These are phyloP conservation scores for Lamproptera curius DNA, from an alignment of 2,888 invertebrate genomes.

Conservation along the genomic window DNA sequence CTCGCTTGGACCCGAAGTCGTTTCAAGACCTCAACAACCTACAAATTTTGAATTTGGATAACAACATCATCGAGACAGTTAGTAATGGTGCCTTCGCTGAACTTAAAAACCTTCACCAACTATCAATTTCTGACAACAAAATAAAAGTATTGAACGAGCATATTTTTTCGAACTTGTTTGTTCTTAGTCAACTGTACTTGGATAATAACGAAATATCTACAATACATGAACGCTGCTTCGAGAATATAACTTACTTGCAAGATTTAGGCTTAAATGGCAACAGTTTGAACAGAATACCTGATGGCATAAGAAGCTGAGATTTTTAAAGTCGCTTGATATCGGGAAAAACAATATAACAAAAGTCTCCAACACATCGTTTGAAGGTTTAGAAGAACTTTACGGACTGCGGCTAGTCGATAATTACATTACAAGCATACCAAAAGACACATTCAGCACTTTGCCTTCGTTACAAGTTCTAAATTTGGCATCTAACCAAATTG, in stretches of 20 bases:
- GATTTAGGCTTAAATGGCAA: constrained; percentile 88
- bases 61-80: constrained; percentile 84
- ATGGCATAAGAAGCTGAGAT: constrained; percentile 82
- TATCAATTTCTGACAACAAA: constrained; percentile 85
- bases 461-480: constrained; percentile 87
- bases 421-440: constrained; percentile 84
- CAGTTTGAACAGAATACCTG: constrained; percentile 80
- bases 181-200: constrained; percentile 84
- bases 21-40: constrained; percentile 86
- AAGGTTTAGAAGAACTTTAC: constrained; percentile 85
- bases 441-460: constrained; percentile 84
- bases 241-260: constrained; percentile 86
- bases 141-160: constrained; percentile 82
- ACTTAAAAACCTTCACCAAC: constrained; percentile 85
- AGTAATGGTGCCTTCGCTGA: constrained; percentile 86
- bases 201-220: constrained; percentile 84
- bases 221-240: constrained; percentile 84
- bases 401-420: constrained; percentile 89
- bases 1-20: constrained; percentile 83
- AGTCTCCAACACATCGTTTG: constrained; percentile 85
- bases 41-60: constrained; percentile 85
- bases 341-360: constrained; percentile 87
- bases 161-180: constrained; percentile 85
- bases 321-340: constrained; percentile 87
- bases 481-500: constrained; percentile 87